Base-by-base conservation (phyloP, 2,113 vertebrate species). In the Xenopus borealis region DNA sequence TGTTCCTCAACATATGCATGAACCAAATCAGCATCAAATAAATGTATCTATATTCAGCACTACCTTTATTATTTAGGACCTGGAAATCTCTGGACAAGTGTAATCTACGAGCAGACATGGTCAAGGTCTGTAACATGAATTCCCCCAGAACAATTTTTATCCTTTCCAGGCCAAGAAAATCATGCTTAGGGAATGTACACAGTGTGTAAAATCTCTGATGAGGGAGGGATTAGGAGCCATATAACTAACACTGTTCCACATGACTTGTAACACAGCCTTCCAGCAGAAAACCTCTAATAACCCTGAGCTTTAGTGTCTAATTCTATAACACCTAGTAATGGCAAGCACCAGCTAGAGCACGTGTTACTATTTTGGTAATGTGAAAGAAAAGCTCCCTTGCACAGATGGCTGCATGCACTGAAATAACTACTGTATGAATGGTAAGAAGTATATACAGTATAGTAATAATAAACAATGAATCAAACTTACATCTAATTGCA, bases 351-450 rank as follows among this genome's bases (percentile, higher is more conserved):
- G 62, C 44, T 73, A 46, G 61, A 58, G 23, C 72, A 47, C 0
- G 5, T 20, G 7, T 68, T 16, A 10, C 53, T 40, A 0, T n/a
- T 70, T 12, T 33, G 11, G 58, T 14, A 55, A 17, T 20, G 20
- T 58, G 23, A 23, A n/a, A 45, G 46, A 67, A 18, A 50, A 67
- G 62, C 6, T 71, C 74, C 69, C 13, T 6, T 68, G 45, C 11
- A 72, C 59, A 0, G 0, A 79, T 72, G 67, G 17, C 0, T 4
- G 33, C 73, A 76, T 27, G 12, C 0, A 0, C 0, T 0, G 44
- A 40, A 75, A 72, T 65, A 55, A 67, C 40, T 78, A n/a, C n/a
- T n/a, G n/a, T n/a, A 14, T 20, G 78, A 33, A 12, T 20, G 18
- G 7, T 14, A 50, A 3, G 3, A 50, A 50, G n/a, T 50, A 50